phyloP scores from a whole-genome alignment of 2,888 invertebrate genomes.

The Halictus ligatus region DNA sequence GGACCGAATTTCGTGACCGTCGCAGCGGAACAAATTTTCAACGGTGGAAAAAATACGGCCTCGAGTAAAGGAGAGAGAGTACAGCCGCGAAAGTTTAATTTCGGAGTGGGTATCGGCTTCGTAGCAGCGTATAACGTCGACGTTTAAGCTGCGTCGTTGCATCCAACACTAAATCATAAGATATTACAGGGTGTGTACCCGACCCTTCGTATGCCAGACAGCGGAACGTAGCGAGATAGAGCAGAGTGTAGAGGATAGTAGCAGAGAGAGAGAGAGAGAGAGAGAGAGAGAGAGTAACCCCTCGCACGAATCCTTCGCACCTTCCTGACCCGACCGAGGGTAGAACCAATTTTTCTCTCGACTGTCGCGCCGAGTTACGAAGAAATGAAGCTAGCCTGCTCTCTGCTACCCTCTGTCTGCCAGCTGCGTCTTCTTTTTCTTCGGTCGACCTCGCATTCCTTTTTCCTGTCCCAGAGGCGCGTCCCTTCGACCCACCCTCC shows the following conservation, averaged over 20 bases:
- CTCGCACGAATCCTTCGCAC: slow-evolving; percentile 66
- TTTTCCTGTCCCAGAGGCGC: slow-evolving; percentile 6
- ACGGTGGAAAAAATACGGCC: slow-evolving; percentile 43
- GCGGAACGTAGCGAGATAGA: slow-evolving; percentile 15
- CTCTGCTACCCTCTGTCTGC: slow-evolving; percentile 62
- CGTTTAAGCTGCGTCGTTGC: slow-evolving; percentile 79
- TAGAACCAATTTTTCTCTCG: slow-evolving; percentile 82
- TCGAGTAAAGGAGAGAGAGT: slow-evolving; percentile 29
- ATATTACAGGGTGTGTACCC: slow-evolving; percentile 78
- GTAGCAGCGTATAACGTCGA: slow-evolving; percentile 63
- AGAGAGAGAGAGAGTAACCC: slow-evolving; percentile 4
- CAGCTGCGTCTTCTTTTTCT: slow-evolving; percentile 50
- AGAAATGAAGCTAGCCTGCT: slow-evolving; percentile 76
- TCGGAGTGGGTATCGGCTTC: slow-evolving; percentile 69
- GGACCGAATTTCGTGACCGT: slow-evolving; percentile 5
- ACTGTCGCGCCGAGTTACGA: slow-evolving; percentile 81
- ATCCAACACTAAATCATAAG: slow-evolving; percentile 82
- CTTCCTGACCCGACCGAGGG: slow-evolving; percentile 65
- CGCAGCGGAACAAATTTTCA: slow-evolving; percentile 53
- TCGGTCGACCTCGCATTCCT: slow-evolving; percentile 14
- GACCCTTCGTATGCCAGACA: slow-evolving; percentile 52
- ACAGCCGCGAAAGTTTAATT: slow-evolving; percentile 78
- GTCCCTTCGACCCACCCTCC: not conserved
- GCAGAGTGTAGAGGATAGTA: not conserved
- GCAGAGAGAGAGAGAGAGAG: not conserved